phyloP scores from a whole-genome alignment of 2,888 invertebrate species.

The Acanthopleura granulata region DNA sequence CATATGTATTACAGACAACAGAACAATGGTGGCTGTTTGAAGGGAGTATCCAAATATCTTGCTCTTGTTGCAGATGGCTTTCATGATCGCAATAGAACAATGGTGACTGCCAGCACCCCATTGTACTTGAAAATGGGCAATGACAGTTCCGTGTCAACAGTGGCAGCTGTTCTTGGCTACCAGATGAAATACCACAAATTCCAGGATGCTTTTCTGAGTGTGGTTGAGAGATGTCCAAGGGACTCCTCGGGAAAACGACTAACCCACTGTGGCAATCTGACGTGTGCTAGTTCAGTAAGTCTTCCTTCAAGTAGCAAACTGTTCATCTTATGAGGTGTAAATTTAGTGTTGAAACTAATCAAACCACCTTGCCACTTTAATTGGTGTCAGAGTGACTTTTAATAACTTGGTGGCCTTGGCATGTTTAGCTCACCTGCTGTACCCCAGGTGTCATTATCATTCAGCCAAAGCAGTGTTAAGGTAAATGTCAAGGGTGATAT shows the following conservation, averaged over 20 bases:
- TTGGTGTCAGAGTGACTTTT: no score
- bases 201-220: neutral
- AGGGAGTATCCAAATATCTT: no score
- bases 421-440: no score
- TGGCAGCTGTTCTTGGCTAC: conserved; percentile 56
- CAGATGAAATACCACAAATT: conserved; percentile 51
- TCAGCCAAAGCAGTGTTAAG: no score
- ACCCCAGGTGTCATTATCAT: no score
- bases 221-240: neutral
- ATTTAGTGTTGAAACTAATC: neutral
- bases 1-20: no score
- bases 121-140: conserved; percentile 30
- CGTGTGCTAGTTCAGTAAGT: neutral
- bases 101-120: conserved; percentile 50
- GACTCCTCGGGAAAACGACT: neutral
- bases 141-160: conserved; percentile 28
- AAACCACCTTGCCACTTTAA: no score
- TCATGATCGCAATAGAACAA: conserved; percentile 20
- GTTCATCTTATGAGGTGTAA: neutral
- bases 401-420: no score
- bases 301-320: neutral
- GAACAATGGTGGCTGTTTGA: no score
- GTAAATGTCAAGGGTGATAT: no score
- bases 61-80: conserved; percentile 25
- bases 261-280: neutral